Percentiles rank a stretch among this genome's conserved stretches.
Conservation (phyloP, 2,888 invertebrate genomes). For the Cancer borealis region DNA sequence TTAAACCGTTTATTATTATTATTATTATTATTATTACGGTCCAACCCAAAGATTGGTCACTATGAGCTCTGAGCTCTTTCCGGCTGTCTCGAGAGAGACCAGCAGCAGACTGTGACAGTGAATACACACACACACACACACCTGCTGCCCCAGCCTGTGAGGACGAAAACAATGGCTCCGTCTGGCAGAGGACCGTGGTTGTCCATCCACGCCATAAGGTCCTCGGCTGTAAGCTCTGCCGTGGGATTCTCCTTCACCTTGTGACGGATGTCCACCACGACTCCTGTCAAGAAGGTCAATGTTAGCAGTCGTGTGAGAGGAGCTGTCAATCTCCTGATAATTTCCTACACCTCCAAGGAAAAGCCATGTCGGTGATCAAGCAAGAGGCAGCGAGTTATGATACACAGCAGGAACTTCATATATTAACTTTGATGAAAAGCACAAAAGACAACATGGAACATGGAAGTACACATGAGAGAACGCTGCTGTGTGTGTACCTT, state of each 20-base stretch:
- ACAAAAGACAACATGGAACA: too few species aligned
- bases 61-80: too few species aligned
- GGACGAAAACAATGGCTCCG: conserved; percentile 78
- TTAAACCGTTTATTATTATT: too few species aligned
- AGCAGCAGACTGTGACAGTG: too few species aligned
- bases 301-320: neutral
- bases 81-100: too few species aligned
- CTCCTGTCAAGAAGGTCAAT: conserved; percentile 39
- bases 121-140: neutral
- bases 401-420: too few species aligned
- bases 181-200: conserved; percentile 79
- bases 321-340: too few species aligned
- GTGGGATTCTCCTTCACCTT: conserved; percentile 54
- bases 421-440: too few species aligned
- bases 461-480: too few species aligned
- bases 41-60: too few species aligned
- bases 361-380: neutral
- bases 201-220: conserved; percentile 81
- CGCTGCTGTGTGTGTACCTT: neutral
- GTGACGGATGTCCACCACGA: conserved; percentile 66
- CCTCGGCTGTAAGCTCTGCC: conserved; percentile 78
- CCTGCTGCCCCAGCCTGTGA: conserved; percentile 67
- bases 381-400: too few species aligned
- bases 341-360: neutral
- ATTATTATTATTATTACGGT: too few species aligned